These are phyloP conservation scores for Cotesia typhae DNA, from an alignment of 1,140 invertebrate species.

Conservation along the genomic window DNA sequence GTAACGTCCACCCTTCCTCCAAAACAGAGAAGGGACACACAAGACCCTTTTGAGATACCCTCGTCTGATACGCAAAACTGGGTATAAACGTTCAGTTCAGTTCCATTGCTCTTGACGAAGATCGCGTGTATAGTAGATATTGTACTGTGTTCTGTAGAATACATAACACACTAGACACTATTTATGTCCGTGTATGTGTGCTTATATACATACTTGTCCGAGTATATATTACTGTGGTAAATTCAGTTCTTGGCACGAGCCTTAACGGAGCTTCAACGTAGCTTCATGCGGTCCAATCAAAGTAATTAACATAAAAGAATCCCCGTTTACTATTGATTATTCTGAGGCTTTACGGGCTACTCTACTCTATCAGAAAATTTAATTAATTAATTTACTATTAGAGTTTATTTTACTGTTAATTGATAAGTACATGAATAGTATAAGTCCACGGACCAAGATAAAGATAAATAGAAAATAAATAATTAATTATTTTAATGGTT, in stretches of 20 bases:
- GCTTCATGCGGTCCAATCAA: conserved; percentile 18
- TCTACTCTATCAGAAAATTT: too few species aligned
- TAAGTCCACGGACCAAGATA: too few species aligned
- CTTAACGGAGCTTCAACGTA: conserved; percentile 24
- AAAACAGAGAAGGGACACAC: conserved; percentile 8
- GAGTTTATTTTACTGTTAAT: too few species aligned
- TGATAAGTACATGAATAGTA: too few species aligned
- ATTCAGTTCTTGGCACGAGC: conserved; percentile 20
- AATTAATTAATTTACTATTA: too few species aligned
- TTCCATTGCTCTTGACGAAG: background rate
- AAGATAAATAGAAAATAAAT: too few species aligned
- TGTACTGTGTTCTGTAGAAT: too few species aligned
- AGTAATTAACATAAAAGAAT: conserved; percentile 23
- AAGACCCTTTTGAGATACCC: conserved; percentile 28
- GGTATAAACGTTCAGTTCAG: background rate
- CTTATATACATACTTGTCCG: too few species aligned
- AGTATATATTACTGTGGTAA: background rate
- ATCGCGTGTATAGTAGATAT: conserved; percentile 11
- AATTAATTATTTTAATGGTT: conserved; percentile 8
- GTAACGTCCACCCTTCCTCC: background rate
- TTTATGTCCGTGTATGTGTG: too few species aligned
- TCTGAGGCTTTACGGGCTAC: background rate
- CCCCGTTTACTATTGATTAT: conserved; percentile 22
- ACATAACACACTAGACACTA: too few species aligned
- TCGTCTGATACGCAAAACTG: conserved; percentile 12